These are phyloP conservation scores for Anadara kagoshimensis DNA, from an alignment of 1,140 invertebrate genomes.

Conservation along the genomic window DNA sequence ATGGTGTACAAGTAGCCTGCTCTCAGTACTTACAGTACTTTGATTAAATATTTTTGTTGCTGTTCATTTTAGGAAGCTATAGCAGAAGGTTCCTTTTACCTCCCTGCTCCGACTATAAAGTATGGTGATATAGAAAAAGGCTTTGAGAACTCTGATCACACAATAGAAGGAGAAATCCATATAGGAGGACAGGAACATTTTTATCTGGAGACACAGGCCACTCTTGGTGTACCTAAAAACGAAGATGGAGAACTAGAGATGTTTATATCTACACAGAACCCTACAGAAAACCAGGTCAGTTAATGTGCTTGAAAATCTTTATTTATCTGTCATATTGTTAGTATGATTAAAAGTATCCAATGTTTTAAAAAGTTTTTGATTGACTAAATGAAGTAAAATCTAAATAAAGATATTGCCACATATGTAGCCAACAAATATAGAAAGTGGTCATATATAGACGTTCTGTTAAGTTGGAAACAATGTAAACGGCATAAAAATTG, in stretches of 20 bases:
- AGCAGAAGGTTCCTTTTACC: constrained; percentile 46
- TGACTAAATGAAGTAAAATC: too few relatives aligned
- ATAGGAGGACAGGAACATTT: constrained; percentile 97
- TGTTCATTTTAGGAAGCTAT: constrained; percentile 54
- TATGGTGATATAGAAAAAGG: constrained; percentile 83
- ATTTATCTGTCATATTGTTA: too few relatives aligned
- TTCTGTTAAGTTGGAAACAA: too few relatives aligned
- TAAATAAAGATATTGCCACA: too few relatives aligned
- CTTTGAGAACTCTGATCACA: constrained; percentile 78
- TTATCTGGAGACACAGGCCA: constrained; percentile 90
- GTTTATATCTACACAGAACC: constrained; percentile 88
- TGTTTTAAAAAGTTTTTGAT: too few relatives aligned
- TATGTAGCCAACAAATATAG: too few relatives aligned
- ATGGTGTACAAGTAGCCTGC: too few relatives aligned
- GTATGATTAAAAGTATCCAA: too few relatives aligned
- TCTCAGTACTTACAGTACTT: too few relatives aligned
- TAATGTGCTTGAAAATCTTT: not conserved
- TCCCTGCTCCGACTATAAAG: constrained; percentile 33
- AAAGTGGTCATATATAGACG: too few relatives aligned
- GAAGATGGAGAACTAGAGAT: constrained; percentile 91
- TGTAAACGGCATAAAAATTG: too few relatives aligned
- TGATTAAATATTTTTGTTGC: not conserved
- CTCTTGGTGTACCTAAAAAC: constrained; percentile 84
- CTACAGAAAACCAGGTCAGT: constrained; percentile 80
- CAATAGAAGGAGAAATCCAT: constrained; percentile 79